Evolutionary conservation across 2,797 vertebrate species (phyloP).

Genomic region (Dermochelys coriacea): DNA sequence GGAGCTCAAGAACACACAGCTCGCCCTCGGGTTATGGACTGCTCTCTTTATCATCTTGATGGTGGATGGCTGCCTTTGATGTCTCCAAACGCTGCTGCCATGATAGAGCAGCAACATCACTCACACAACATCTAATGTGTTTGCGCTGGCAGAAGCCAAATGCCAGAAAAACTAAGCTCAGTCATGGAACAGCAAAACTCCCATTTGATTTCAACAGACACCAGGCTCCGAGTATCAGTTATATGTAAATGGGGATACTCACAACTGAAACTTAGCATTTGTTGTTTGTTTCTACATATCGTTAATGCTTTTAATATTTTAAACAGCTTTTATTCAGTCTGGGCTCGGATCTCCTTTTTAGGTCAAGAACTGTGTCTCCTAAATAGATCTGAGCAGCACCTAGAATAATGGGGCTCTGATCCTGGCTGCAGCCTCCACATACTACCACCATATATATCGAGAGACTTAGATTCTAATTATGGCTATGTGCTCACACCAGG

Average conservation of each 20-base stretch:
- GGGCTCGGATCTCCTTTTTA: not conserved
- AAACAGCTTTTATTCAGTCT: not conserved
- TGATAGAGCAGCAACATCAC: too few species aligned
- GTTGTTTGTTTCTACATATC: not conserved
- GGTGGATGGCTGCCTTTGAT: too few species aligned
- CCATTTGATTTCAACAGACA: not conserved
- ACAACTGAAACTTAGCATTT: not conserved
- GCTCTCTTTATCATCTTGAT: too few species aligned
- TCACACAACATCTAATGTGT: too few species aligned
- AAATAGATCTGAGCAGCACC: not conserved
- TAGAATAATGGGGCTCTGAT: not conserved
- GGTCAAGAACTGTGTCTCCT: not conserved
- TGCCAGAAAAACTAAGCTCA: too few species aligned
- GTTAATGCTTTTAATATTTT: not conserved
- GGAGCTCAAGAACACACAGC: too few species aligned
- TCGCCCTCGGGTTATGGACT: too few species aligned
- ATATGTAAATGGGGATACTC: not conserved
- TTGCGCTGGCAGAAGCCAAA: too few species aligned
- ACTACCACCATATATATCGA: not conserved
- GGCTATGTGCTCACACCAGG: not conserved
- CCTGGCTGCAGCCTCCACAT: not conserved
- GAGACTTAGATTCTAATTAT: not conserved
- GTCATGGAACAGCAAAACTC: not conserved
- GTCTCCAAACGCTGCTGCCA: too few species aligned
- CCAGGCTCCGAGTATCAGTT: not conserved